Percentiles rank a stretch among this genome's conserved stretches.
These are phyloP conservation scores for Thamnaconus septentrionalis DNA, from an alignment of 2,113 vertebrate genomes.

Conservation along the genomic window DNA sequence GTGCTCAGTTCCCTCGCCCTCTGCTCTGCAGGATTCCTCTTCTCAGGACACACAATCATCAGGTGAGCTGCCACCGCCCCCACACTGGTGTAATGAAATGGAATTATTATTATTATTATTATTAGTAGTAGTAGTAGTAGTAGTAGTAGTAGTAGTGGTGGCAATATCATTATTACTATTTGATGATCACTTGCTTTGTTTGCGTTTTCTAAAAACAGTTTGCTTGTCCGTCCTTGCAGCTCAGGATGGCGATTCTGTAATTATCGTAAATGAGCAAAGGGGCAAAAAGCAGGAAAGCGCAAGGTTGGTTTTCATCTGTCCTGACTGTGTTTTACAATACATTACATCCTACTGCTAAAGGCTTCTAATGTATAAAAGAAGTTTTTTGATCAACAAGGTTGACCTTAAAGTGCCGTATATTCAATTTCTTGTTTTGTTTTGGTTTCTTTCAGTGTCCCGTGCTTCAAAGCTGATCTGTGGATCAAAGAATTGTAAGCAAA, in stretches of 20 bases:
- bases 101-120: too few relatives aligned
- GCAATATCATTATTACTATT: too few relatives aligned
- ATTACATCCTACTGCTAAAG: too few relatives aligned
- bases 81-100: too few relatives aligned
- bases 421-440: neutral
- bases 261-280: slow-evolving; percentile 88
- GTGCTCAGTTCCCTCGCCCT: slow-evolving; percentile 59
- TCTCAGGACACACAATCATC: slow-evolving; percentile 81
- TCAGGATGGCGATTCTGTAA: slow-evolving; percentile 87
- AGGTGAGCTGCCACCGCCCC: slow-evolving; percentile 45
- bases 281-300: slow-evolving; percentile 74
- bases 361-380: too few relatives aligned
- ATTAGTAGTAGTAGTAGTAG: too few relatives aligned
- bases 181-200: neutral
- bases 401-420: neutral
- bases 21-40: slow-evolving; percentile 68
- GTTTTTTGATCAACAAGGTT: too few relatives aligned
- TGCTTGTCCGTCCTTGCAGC: slow-evolving; percentile 49
- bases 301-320: slow-evolving; percentile 74
- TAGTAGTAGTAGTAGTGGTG: too few relatives aligned
- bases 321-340: too few relatives aligned
- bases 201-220: neutral
- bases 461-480: slow-evolving; percentile 93
- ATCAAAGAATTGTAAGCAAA: slow-evolving; percentile 95
- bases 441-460: slow-evolving; percentile 73